phyloP scores from a whole-genome alignment of 2,888 invertebrate species.

The Rhaphigaster nebulosa region DNA sequence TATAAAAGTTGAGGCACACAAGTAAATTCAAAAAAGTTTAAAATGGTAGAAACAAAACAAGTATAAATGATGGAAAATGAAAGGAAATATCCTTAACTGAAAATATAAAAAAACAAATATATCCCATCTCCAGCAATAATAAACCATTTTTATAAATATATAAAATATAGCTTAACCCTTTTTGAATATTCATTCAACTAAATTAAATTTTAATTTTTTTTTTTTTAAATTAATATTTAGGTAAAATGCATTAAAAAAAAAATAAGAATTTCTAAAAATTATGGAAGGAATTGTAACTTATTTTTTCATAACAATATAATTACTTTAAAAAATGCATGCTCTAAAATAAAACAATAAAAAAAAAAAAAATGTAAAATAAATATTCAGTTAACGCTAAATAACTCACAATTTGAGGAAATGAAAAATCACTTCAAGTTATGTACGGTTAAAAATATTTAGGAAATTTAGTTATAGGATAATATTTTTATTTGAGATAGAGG shows the following conservation, averaged over 20 bases:
- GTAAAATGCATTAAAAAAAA: neutral
- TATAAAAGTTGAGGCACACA: neutral
- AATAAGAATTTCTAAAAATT: neutral
- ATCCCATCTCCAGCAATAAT: neutral
- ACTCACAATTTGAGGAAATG: neutral
- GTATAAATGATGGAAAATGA: too few species aligned
- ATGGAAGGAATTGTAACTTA: neutral
- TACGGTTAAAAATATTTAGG: too few species aligned
- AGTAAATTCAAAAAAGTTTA: neutral
- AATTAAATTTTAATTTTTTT: neutral
- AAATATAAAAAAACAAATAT: neutral
- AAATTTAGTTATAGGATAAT: too few species aligned
- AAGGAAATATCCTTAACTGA: too few species aligned
- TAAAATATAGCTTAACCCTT: neutral
- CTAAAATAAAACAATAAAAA: neutral
- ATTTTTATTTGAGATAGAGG: too few species aligned
- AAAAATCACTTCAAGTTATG: neutral
- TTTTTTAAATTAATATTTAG: neutral
- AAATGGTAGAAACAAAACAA: neutral
- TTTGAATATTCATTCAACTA: neutral
- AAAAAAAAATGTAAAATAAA: neutral
- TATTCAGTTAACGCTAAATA: neutral
- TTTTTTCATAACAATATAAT: slow-evolving; percentile 29
- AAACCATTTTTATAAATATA: neutral
- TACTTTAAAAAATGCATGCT: slow-evolving; percentile 32